These are phyloP conservation scores for Syndactyla subalaris DNA, from an alignment of 2,797 vertebrate genomes.

Conservation along the genomic window DNA sequence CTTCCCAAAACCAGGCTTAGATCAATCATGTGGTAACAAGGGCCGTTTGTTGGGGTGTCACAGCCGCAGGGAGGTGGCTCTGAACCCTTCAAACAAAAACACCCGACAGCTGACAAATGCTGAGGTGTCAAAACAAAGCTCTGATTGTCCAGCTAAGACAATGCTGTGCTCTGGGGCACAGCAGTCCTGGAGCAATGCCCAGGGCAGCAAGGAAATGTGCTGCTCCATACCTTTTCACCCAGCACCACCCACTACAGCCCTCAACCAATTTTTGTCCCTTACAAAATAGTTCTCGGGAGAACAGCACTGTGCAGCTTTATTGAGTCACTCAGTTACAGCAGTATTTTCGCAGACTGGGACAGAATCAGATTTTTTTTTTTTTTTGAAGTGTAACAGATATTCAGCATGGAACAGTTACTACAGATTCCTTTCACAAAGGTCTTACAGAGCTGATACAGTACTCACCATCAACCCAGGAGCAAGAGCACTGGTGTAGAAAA, in stretches of 20 bases:
- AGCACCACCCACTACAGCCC: neutral
- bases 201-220: neutral
- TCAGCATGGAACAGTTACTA: slow-evolving; percentile 78
- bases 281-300: slow-evolving; percentile 40
- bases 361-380: slow-evolving; percentile 61
- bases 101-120: slow-evolving; percentile 71
- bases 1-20: neutral
- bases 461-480: slow-evolving; percentile 76
- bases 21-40: slow-evolving; percentile 41
- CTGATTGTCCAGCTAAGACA: slow-evolving; percentile 70
- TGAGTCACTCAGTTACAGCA: slow-evolving; percentile 82
- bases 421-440: slow-evolving; percentile 76
- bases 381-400: slow-evolving; percentile 73
- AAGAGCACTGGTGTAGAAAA: slow-evolving; percentile 76
- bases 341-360: slow-evolving; percentile 75
- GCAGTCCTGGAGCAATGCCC: neutral
- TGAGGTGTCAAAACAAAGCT: slow-evolving; percentile 73
- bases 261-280: neutral
- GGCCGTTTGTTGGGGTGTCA: slow-evolving; percentile 3
- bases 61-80: slow-evolving; percentile 33
- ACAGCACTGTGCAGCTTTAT: slow-evolving; percentile 83
- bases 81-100: slow-evolving; percentile 21
- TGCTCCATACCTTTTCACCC: neutral
- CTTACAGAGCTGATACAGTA: slow-evolving; percentile 80
- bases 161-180: neutral